Evolutionary conservation across 2,797 vertebrate species (phyloP), one percentile per base, ranked within the genome.

Genomic region (Anas capensis): DNA sequence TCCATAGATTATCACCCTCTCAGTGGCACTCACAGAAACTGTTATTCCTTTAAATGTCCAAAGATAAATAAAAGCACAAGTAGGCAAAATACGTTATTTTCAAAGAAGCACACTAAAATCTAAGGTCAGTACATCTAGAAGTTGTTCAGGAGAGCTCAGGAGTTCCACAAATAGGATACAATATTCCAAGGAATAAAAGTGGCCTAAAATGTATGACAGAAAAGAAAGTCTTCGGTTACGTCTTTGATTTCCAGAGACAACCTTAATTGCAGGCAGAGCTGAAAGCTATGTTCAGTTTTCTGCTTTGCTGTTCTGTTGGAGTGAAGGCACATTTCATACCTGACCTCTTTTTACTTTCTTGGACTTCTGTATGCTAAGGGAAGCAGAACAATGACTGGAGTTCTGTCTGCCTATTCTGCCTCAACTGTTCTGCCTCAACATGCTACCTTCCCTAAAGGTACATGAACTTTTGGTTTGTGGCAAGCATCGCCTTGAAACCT

Each of bases 401-500:
- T 42, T 42, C 42, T 42, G 42, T 42, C 42, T 42, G 42, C 42
- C 42, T 42, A 42, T 42, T 42, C 17, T 42, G 42, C 42, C 42
- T 42, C 42, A 42, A n/a, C n/a, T 68, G 4, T 20, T 68, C 26
- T 78, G 3, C 9, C 26, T n/a, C 24, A 12, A 19, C 6, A 3
- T 3, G 5, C 3, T 21, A 70, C 70, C 21, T 40, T 49, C 11
- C 6, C 10, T 2, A 12, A 23, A 23, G 0, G 17, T 20, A 38
- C 18, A 79, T 8, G 61, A 49, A 72, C 1, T 3, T n/a, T 26
- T 29, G 68, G 6, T 42, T 14, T 38, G 8, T 23, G 20, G 17
- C 29, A 34, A 24, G 0, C 2, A 24, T 48, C 46, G 53, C 21
- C 10, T 64, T 49, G 11, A 0, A 2, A 26, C 2, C 4, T 51